Conservation (phyloP, 2,797 vertebrate genomes). For the Acrocephalus scirpaceus region DNA sequence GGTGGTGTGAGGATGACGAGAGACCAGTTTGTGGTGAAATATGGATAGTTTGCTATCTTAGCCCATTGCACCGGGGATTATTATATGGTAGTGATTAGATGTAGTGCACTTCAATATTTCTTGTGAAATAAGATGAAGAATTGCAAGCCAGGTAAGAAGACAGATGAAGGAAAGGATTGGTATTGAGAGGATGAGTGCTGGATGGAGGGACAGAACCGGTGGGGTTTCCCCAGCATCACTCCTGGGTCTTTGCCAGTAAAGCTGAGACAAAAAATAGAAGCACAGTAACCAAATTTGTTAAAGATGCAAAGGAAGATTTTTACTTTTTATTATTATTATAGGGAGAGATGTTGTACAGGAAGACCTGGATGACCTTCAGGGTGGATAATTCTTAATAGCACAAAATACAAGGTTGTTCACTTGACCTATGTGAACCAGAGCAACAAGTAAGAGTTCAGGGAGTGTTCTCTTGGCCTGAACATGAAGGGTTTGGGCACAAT, state of each 20-base stretch:
- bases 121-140: background rate
- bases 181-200: background rate
- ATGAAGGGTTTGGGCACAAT: background rate
- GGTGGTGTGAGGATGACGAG: background rate
- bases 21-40: background rate
- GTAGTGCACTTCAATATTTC: background rate
- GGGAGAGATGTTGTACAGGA: background rate
- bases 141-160: background rate
- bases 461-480: fast-evolving
- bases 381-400: background rate
- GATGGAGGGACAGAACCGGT: background rate
- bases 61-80: background rate
- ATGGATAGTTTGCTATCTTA: background rate
- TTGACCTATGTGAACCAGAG: background rate
- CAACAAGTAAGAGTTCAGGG: background rate
- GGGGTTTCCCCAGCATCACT: background rate
- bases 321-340: background rate
- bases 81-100: background rate
- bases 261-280: background rate
- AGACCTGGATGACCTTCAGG: background rate
- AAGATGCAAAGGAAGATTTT: background rate
- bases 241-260: background rate
- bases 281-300: background rate
- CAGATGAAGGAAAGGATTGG: background rate
- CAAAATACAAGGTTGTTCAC: background rate